Conservation (phyloP, 1,140 invertebrate species). For the Contarinia nasturtii region DNA sequence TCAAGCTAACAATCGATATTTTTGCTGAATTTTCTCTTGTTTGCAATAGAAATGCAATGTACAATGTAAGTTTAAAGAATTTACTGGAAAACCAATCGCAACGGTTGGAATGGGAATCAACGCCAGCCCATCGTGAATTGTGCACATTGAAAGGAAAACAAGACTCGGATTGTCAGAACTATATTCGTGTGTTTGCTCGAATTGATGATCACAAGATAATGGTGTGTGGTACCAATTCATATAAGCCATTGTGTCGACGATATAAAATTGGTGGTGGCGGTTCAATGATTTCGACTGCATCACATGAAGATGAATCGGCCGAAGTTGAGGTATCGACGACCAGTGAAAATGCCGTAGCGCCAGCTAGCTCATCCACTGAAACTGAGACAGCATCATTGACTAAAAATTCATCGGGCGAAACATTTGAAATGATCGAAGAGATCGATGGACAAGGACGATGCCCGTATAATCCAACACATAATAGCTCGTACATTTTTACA, state of each 20-base stretch:
- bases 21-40: conserved; percentile 9
- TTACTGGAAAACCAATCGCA: conserved; percentile 38
- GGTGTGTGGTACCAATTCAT: conserved; percentile 93
- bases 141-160: conserved; percentile 75
- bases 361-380: no score
- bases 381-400: background rate
- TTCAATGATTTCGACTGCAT: background rate
- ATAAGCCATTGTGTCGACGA: conserved; percentile 77
- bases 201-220: conserved; percentile 52
- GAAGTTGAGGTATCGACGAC: conserved; percentile 1
- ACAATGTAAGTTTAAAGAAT: conserved; percentile 58
- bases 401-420: conserved; percentile 1
- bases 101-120: conserved; percentile 73
- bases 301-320: background rate
- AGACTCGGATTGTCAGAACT: conserved; percentile 89
- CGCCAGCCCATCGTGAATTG: conserved; percentile 57
- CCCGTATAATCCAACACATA: conserved; percentile 84
- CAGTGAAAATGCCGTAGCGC: conserved; percentile 12
- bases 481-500: conserved; percentile 71
- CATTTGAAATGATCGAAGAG: conserved; percentile 34
- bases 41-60: conserved; percentile 51
- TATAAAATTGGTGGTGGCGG: conserved; percentile 26
- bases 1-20: conserved; percentile 3
- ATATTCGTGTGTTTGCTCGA: conserved; percentile 63
- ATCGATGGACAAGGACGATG: conserved; percentile 69